Conservation (phyloP, 1,140 invertebrate genomes). For the Sipha flava region DNA sequence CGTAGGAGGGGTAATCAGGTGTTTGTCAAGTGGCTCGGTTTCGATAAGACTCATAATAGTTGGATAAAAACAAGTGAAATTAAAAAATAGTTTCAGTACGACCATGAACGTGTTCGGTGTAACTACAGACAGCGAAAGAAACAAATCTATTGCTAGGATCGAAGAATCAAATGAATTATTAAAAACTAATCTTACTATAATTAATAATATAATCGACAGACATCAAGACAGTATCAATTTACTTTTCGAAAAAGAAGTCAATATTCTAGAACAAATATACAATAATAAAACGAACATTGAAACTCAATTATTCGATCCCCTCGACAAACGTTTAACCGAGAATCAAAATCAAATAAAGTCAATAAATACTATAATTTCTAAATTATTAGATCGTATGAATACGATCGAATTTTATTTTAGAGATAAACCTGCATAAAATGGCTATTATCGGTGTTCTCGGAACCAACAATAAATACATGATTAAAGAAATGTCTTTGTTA, state of each 20-base stretch:
- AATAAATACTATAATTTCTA: not conserved
- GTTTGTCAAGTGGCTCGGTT: slow-evolving; percentile 35
- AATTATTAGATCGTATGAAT: not conserved
- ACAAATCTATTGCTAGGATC: not conserved
- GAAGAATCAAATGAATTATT: not conserved
- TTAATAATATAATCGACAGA: not conserved
- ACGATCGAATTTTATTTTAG: not conserved
- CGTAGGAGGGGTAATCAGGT: slow-evolving; percentile 11
- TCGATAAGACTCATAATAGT: not conserved
- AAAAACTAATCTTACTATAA: not conserved
- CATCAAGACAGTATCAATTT: not conserved
- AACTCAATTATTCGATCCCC: not conserved
- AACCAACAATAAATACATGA: not conserved
- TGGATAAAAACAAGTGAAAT: not conserved
- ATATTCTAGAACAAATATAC: not conserved
- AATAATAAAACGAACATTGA: not conserved
- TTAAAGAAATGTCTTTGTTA: not conserved
- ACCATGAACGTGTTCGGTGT: not conserved
- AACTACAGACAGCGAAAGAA: not conserved
- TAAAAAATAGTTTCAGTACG: not conserved
- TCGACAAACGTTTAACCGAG: not conserved
- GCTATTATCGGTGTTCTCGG: not conserved
- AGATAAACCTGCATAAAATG: not conserved
- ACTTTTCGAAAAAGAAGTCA: too few species aligned
- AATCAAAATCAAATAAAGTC: not conserved